Conservation (phyloP, 2,113 vertebrate species). For the Larimichthys polyactis region DNA sequence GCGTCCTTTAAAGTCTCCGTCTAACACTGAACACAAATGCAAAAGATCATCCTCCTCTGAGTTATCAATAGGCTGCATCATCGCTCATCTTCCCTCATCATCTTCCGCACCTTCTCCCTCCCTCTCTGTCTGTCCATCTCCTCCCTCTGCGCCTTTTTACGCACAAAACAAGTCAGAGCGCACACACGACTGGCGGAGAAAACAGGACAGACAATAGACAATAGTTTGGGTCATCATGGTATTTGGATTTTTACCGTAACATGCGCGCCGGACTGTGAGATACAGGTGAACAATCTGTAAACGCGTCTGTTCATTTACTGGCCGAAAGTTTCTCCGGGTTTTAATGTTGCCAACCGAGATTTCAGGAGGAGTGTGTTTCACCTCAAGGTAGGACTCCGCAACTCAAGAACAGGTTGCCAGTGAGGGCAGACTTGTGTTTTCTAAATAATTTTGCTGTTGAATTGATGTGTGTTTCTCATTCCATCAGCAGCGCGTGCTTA, state of each 20-base stretch:
- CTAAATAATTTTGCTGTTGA: background rate
- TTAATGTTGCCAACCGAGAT: slow-evolving; percentile 87
- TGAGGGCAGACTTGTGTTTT: slow-evolving; percentile 11
- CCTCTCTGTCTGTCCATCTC: slow-evolving; percentile 75
- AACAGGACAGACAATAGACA: slow-evolving; percentile 73
- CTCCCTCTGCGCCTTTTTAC: slow-evolving; percentile 76
- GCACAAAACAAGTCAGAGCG: slow-evolving; percentile 75
- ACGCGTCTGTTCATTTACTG: slow-evolving; percentile 56
- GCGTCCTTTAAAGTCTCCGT: slow-evolving; percentile 41
- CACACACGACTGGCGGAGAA: slow-evolving; percentile 67
- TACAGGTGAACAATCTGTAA: slow-evolving; percentile 57
- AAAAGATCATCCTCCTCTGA: slow-evolving; percentile 60
- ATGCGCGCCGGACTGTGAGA: slow-evolving; percentile 67
- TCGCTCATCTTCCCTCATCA: slow-evolving; percentile 75
- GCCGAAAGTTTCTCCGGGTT: slow-evolving; percentile 66
- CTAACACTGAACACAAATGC: slow-evolving; percentile 56
- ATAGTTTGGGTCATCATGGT: slow-evolving; percentile 72
- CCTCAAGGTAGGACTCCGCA: slow-evolving; percentile 82
- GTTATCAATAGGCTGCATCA: slow-evolving; percentile 74
- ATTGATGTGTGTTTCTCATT: slow-evolving; percentile 1
- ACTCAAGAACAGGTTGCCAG: slow-evolving; percentile 68
- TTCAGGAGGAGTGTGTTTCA: slow-evolving; percentile 86
- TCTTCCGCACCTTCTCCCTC: slow-evolving; percentile 75
- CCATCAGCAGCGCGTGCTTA: background rate
- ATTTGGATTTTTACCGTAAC: slow-evolving; percentile 66